Conservation (phyloP, 2,113 vertebrate species). For the Natator depressus region DNA sequence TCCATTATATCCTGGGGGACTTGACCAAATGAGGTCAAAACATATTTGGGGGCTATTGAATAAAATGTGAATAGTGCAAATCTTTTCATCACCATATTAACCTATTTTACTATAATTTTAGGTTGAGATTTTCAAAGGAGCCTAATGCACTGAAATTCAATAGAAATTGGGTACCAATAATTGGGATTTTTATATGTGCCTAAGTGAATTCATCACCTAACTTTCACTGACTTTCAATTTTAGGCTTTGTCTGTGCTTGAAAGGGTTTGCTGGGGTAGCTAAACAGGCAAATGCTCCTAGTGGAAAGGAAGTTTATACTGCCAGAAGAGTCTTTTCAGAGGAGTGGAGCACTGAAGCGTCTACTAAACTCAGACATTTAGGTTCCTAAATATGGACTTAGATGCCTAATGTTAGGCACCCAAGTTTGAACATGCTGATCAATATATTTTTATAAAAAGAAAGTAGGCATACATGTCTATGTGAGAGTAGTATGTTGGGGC, state of each 20-base stretch:
- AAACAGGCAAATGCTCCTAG: neutral
- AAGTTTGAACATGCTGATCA: neutral
- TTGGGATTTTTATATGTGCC: neutral
- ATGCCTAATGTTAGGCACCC: neutral
- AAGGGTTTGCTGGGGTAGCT: neutral
- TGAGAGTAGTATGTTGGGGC: neutral
- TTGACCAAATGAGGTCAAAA: neutral
- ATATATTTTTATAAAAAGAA: neutral
- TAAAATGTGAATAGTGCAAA: neutral
- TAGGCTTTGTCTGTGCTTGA: neutral
- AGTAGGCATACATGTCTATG: neutral
- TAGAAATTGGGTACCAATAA: neutral
- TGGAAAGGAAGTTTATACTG: neutral
- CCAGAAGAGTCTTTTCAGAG: neutral
- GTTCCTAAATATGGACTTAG: neutral
- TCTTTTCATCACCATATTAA: neutral
- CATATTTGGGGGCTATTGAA: neutral
- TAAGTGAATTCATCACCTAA: neutral
- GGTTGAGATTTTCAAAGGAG: neutral
- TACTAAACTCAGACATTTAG: neutral
- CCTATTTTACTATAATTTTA: constrained; percentile 1
- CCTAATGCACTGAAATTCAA: neutral
- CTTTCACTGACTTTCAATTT: neutral
- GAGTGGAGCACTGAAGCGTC: neutral
- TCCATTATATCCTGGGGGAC: neutral